Percentiles rank a stretch among this genome's conserved stretches.
Conservation (phyloP, 1,140 invertebrate genomes). For the Aphelinus atriplicis region DNA sequence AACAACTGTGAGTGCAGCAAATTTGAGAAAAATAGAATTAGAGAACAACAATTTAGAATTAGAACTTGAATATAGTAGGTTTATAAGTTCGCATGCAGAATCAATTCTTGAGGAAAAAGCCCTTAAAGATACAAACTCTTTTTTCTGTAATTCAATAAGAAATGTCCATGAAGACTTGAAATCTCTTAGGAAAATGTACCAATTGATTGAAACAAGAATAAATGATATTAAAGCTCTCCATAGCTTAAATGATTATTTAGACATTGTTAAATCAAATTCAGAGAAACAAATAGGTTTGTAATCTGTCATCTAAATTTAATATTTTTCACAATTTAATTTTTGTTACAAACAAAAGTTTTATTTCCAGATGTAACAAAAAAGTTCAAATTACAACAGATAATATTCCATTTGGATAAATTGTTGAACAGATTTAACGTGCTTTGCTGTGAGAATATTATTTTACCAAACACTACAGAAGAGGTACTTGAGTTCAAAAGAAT, state of each 20-base stretch:
- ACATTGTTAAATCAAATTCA: constrained; percentile 2
- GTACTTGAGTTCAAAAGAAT: constrained; percentile 21
- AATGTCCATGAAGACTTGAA: constrained; percentile 28
- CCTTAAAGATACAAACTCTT: constrained; percentile 21
- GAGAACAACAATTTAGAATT: constrained; percentile 39
- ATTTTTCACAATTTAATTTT: neutral
- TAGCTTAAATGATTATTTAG: constrained; percentile 9
- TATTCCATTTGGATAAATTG: constrained; percentile 22
- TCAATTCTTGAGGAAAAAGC: constrained; percentile 33
- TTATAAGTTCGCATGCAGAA: constrained; percentile 12
- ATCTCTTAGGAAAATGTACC: constrained; percentile 17
- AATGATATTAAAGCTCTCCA: constrained; percentile 24
- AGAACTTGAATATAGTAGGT: constrained; percentile 28
- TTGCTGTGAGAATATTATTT: constrained; percentile 32
- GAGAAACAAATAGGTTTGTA: neutral
- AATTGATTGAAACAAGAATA: constrained; percentile 17
- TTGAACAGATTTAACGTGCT: constrained; percentile 35
- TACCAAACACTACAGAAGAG: constrained; percentile 22
- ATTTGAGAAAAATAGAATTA: constrained; percentile 35
- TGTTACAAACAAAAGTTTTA: neutral
- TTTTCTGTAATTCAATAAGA: constrained; percentile 9
- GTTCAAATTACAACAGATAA: constrained; percentile 11
- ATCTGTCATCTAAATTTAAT: neutral
- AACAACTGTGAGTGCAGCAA: neutral
- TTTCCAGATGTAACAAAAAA: constrained; percentile 24